Evolutionary conservation across 1,140 invertebrate genomes (phyloP), one percentile per base, ranked within the genome.

Genomic region (Zaprionus vittiger): DNA sequence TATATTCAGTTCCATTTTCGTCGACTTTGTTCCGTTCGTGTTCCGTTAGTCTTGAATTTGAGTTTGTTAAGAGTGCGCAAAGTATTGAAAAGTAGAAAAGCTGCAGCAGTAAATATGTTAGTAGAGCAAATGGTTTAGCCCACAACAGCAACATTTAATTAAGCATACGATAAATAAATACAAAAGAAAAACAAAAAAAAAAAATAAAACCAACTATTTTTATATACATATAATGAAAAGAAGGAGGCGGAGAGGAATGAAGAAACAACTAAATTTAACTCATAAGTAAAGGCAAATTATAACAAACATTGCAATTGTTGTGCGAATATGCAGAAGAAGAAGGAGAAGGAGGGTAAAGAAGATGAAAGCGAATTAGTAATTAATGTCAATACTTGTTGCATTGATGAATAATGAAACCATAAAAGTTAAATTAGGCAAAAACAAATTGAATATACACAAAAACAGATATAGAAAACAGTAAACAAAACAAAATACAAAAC

Each of bases 111-210:
- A 78, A 66, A 59, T 66, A 77, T 77, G 78, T 67, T 73, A 69
- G 64, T 80, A 69, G 63, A 80, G 75, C 73, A 86, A 80, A 76
- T 74, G 70, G 65, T 73, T 73, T 77, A 73, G 52, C 75, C 74
- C 41, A 75, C 86, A 91, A 83, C 87, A 91, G 83, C 83, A 91
- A 91, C 83, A 87, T 87, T 87, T 82, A 91, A 91, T 91, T 91
- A 91, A 91, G 87, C 87, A 69, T 87, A 90, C 5, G 22, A 90
- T 72, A 82, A 80, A 91, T 71, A 77, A 83, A 74, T 54, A 68
- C 14, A 28, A 64, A 41, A 41, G 12, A 34, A n/a, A 12, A 34
- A 72, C 34, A 63, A 17, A 38, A 66, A 38, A 38, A 54, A 59
- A 31, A 69, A 52, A 77, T 57, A 72, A 61, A 78, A 75, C 5